These are phyloP conservation scores for Diplodus puntazzo DNA, from an alignment of 2,797 vertebrate genomes.

Conservation along the genomic window DNA sequence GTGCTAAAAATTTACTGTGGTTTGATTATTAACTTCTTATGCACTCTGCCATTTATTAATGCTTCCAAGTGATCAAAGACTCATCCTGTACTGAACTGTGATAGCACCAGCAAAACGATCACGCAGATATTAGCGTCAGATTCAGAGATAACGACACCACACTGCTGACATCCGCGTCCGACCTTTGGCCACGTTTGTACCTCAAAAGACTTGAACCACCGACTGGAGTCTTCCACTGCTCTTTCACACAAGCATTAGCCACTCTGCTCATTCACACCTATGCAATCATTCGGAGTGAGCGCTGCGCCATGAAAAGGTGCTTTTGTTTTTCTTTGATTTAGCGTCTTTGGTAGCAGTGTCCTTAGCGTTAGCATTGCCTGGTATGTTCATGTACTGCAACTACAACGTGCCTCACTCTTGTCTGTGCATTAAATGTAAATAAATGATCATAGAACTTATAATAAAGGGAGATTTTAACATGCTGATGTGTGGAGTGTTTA, in stretches of 20 bases:
- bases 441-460: conserved; percentile 64
- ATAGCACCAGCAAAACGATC: conserved; percentile 73
- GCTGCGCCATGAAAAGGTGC: conserved; percentile 59
- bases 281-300: conserved; percentile 74
- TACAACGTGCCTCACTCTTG: conserved; percentile 78
- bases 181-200: conserved; percentile 57
- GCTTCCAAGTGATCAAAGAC: conserved; percentile 43
- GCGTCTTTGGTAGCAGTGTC: conserved; percentile 44
- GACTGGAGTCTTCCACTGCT: conserved; percentile 69
- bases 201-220: conserved; percentile 65
- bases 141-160: conserved; percentile 6
- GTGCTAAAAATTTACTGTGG: conserved; percentile 48
- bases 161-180: conserved; percentile 31
- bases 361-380: conserved; percentile 52
- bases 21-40: conserved; percentile 50
- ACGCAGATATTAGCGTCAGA: conserved; percentile 27
- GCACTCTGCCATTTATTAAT: conserved; percentile 47
- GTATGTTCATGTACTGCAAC: conserved; percentile 60
- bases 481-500: conserved; percentile 22
- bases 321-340: conserved; percentile 46
- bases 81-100: conserved; percentile 62
- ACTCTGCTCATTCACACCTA: conserved; percentile 73
- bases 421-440: conserved; percentile 78
- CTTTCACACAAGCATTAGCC: conserved; percentile 44
- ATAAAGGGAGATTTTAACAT: conserved; percentile 80